Conservation (phyloP, 2,888 invertebrate species). For the Nemurella pictetii region DNA sequence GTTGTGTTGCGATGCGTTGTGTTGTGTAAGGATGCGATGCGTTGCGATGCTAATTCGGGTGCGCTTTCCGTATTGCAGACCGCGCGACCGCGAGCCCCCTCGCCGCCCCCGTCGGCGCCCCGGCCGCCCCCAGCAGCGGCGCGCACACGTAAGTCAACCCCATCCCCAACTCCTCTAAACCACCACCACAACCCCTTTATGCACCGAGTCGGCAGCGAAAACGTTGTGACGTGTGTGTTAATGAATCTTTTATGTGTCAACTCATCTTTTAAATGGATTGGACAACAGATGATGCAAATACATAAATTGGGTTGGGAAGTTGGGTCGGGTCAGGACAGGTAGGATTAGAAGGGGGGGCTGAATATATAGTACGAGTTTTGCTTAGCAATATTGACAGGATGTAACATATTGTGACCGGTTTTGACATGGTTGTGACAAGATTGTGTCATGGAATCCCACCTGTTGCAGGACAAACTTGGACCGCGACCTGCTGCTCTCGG, state of each 20-base stretch:
- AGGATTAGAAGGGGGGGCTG: background rate
- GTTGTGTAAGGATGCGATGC: too few species aligned
- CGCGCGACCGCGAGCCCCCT: background rate
- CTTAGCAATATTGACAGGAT: background rate
- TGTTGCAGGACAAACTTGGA: conserved; percentile 47
- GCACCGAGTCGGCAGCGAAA: background rate
- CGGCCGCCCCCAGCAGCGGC: background rate
- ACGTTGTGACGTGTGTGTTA: background rate
- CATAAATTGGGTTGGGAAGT: too few species aligned
- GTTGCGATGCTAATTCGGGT: too few species aligned
- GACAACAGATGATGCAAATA: too few species aligned
- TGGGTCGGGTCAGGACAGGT: background rate
- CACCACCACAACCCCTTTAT: too few species aligned
- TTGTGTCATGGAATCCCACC: background rate
- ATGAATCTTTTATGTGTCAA: too few species aligned
- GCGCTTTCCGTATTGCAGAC: background rate
- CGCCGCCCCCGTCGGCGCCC: background rate
- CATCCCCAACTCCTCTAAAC: too few species aligned
- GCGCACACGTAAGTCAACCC: background rate
- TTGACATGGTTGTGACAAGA: background rate
- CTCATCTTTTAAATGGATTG: too few species aligned
- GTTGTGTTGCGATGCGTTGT: background rate
- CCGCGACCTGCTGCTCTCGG: conserved; percentile 74
- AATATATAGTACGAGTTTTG: background rate
- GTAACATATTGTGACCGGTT: background rate